phyloP scores from a whole-genome alignment of 2,888 invertebrate genomes.

The Epirrita christyi region DNA sequence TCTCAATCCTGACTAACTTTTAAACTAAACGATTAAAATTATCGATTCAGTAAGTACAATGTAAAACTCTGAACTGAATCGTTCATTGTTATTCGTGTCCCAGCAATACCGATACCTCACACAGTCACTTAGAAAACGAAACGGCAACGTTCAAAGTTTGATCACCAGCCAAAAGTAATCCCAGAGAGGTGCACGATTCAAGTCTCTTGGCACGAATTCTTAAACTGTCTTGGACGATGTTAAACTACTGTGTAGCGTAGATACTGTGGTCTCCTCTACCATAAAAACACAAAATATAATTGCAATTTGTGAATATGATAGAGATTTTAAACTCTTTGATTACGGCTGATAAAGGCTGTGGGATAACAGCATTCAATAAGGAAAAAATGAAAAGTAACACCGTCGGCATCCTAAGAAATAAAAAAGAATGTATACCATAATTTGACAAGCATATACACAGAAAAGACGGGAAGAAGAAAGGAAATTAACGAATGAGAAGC shows the following conservation, averaged over 20 bases:
- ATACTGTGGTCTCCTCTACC: conserved; percentile 11
- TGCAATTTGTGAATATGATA: not conserved
- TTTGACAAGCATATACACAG: too few species aligned
- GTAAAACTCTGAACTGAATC: not conserved
- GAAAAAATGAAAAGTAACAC: too few species aligned
- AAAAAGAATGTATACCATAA: too few species aligned
- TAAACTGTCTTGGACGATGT: conserved; percentile 58
- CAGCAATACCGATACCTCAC: conserved; percentile 27
- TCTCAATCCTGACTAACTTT: too few species aligned
- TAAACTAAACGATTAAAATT: not conserved
- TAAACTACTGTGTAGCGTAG: conserved; percentile 41
- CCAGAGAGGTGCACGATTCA: conserved; percentile 63
- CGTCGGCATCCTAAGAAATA: too few species aligned
- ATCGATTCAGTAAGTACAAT: not conserved
- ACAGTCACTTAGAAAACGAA: conserved; percentile 47
- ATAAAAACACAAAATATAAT: not conserved
- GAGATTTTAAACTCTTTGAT: too few species aligned
- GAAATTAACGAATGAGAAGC: too few species aligned
- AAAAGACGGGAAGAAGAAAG: too few species aligned
- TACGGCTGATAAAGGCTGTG: too few species aligned
- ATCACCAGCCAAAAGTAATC: conserved; percentile 70
- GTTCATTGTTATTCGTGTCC: conserved; percentile 21
- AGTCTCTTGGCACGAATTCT: conserved; percentile 72
- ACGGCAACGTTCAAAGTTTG: conserved; percentile 58
- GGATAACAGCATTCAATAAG: too few species aligned